Conservation (phyloP, 2,113 vertebrate species). For the Carassius auratus region DNA sequence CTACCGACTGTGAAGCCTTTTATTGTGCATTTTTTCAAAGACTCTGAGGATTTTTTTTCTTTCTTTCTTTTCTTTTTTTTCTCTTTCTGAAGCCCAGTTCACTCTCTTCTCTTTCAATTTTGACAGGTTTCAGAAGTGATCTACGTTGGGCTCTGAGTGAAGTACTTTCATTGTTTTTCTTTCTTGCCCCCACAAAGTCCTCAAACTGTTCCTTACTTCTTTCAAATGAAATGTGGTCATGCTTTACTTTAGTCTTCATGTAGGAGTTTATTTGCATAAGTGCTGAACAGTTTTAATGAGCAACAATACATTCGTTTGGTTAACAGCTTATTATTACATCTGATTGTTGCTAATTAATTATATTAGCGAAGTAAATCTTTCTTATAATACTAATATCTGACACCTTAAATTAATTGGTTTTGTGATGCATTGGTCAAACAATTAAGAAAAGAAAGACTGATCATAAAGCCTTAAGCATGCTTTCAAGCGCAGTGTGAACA, state of each 20-base stretch:
- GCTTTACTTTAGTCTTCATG: background rate
- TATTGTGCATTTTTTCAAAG: slow-evolving; percentile 4
- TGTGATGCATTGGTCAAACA: slow-evolving; percentile 13
- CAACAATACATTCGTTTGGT: background rate
- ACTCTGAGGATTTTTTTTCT: background rate
- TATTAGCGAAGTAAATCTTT: background rate
- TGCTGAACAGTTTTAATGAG: background rate
- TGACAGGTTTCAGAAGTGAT: slow-evolving; percentile 14
- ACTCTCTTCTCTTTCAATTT: slow-evolving; percentile 21
- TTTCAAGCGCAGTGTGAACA: background rate
- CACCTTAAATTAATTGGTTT: background rate
- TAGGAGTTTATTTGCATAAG: background rate
- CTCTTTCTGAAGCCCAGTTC: slow-evolving; percentile 7
- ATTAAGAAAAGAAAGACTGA: background rate
- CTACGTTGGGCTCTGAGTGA: background rate
- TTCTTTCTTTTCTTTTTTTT: background rate
- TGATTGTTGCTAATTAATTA: background rate
- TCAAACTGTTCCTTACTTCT: background rate
- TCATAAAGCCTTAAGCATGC: no score
- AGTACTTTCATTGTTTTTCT: background rate
- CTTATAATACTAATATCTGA: background rate
- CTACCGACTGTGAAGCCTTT: slow-evolving; percentile 23
- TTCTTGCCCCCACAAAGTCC: slow-evolving; percentile 7
- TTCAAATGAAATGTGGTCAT: background rate
- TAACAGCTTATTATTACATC: background rate